Base-by-base conservation (phyloP, 1,140 invertebrate genomes). In the Solen grandis region DNA sequence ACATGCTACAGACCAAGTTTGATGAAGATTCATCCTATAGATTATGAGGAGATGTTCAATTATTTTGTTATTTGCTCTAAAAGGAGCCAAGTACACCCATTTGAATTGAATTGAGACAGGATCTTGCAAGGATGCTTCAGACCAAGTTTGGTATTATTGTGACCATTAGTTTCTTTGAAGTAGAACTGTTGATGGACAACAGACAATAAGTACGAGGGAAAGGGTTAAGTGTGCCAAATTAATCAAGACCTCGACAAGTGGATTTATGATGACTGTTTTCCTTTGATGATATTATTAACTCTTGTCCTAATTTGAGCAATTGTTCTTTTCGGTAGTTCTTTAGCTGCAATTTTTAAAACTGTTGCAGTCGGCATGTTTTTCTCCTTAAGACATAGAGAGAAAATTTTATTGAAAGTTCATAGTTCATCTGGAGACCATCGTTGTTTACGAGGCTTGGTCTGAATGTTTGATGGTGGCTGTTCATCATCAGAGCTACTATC, bases 361-460 rank as follows among this genome's bases (percentile, higher is more conserved):
- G 59, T 62, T 62, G 14, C 59, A 62, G 59, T 62, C 5, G 59
- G 29, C 59, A 62, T 62, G 59, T 33, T 27, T 62, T 62, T 62
- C 59, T 62, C 59, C 59, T 25, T 62, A 62, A 62, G 59, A 62
- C 59, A 33, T 31, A n/a, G n/a, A n/a, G n/a, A 33, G 29, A 62
- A 62, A 62, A 62, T 62, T 33, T 27, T 4, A 62, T 62, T 62
- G 59, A 62, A 62, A 62, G 27, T 62, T 62, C 35, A 33, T 62
- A 62, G 13, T 62, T 62, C 59, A 62, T 62, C 59, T 62, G 14
- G 59, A 62, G 59, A 62, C 59, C 59, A 62, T 62, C 59, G 59
- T 62, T 62, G 59, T 31, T 62, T 62, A 27, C 35, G 35, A 62
- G 29, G 59, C 22, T 62, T 62, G 59, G 59, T 62, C 14, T 62